These are phyloP conservation scores for Oriolus oriolus DNA, from an alignment of 2,113 vertebrate genomes.

Conservation along the genomic window DNA sequence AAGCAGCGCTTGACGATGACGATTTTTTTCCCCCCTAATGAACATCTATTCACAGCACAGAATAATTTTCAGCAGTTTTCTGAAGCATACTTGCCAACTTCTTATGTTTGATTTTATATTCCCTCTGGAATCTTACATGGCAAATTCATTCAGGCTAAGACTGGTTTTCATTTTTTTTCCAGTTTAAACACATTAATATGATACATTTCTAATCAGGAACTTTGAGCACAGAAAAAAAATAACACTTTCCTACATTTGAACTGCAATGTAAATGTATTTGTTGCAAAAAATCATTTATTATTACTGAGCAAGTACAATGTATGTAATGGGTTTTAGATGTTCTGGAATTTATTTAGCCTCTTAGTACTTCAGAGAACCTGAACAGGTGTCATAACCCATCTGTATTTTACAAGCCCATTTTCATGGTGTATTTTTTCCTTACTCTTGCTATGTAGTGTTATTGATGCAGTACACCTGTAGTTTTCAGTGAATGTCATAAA, in stretches of 20 bases:
- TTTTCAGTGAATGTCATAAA: constrained; percentile 62
- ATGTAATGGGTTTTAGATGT: constrained; percentile 32
- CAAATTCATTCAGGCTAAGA: constrained; percentile 9
- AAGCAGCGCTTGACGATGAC: neutral
- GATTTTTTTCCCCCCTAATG: neutral
- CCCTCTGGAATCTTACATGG: constrained; percentile 39
- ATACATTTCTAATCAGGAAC: constrained; percentile 58
- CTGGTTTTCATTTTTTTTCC: neutral
- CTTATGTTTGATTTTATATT: constrained; percentile 63
- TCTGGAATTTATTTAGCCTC: constrained; percentile 49
- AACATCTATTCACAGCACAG: constrained; percentile 66
- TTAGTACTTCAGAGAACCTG: constrained; percentile 34
- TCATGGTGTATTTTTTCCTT: constrained; percentile 55
- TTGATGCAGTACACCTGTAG: constrained; percentile 70
- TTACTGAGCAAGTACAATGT: constrained; percentile 40
- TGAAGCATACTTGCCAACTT: constrained; percentile 54
- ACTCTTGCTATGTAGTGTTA: constrained; percentile 74
- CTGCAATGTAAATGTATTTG: constrained; percentile 58
- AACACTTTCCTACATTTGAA: neutral
- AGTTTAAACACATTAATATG: neutral
- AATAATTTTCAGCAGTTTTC: constrained; percentile 39
- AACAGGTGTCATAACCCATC: constrained; percentile 35
- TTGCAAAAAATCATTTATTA: constrained; percentile 60
- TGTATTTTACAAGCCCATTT: constrained; percentile 44
- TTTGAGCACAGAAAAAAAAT: neutral